Percentiles rank a stretch among this genome's conserved stretches.
Evolutionary conservation across 92 coral and sea anemone genomes (phyloP).

Genomic region (Porites divaricata): DNA sequence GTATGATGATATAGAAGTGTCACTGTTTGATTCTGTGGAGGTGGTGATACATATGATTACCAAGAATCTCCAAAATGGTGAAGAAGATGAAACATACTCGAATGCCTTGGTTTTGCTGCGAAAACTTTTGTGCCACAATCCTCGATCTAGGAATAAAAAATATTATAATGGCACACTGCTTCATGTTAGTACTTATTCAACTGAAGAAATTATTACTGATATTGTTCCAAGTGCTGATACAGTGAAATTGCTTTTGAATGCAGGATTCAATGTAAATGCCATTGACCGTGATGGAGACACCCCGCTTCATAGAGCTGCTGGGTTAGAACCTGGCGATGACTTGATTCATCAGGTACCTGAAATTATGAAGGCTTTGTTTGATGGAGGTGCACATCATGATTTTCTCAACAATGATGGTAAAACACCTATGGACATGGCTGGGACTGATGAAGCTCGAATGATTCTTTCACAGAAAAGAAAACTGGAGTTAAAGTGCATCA

Average conservation of each 20-base stretch:
- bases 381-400: slow-evolving; percentile 58
- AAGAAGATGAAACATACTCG: slow-evolving; percentile 29
- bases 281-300: slow-evolving; percentile 59
- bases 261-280: slow-evolving; percentile 63
- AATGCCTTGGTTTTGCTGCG: slow-evolving; percentile 23
- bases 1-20: background rate
- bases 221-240: slow-evolving; percentile 39
- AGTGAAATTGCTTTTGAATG: slow-evolving; percentile 49
- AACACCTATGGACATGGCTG: slow-evolving; percentile 58
- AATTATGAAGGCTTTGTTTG: slow-evolving; percentile 46
- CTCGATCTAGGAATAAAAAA: slow-evolving; percentile 47
- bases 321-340: slow-evolving; percentile 35
- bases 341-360: slow-evolving; percentile 19
- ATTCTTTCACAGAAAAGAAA: background rate
- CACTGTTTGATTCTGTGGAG: background rate
- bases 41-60: slow-evolving; percentile 31
- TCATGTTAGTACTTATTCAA: slow-evolving; percentile 46
- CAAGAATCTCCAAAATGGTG: background rate
- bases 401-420: slow-evolving; percentile 55
- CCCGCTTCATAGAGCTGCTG: slow-evolving; percentile 58
- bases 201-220: background rate
- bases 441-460: background rate
- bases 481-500: background rate
- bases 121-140: slow-evolving; percentile 55
- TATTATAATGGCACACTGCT: slow-evolving; percentile 34